phyloP scores from a whole-genome alignment of 2,113 vertebrate species.

The Calidris pygmaea region DNA sequence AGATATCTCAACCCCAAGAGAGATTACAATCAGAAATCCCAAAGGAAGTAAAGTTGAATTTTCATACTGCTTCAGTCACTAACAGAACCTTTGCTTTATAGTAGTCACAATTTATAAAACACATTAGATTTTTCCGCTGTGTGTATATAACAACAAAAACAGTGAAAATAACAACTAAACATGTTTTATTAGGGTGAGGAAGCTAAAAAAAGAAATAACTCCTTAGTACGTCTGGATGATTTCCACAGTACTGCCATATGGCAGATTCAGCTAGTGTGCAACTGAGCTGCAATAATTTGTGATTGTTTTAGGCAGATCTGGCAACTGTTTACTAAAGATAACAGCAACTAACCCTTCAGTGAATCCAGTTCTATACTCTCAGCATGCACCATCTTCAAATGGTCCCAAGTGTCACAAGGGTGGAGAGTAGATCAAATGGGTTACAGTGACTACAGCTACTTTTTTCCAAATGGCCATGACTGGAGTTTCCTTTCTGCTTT shows the following conservation, averaged over 20 bases:
- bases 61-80: background rate
- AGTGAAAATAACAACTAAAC: background rate
- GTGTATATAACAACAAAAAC: background rate
- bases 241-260: conserved; percentile 2
- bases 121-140: background rate
- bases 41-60: background rate
- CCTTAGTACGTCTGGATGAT: background rate
- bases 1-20: background rate
- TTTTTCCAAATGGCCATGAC: background rate
- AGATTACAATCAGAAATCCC: background rate
- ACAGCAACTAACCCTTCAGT: background rate
- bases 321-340: conserved; percentile 14
- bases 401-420: background rate
- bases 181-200: background rate
- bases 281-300: conserved; percentile 7
- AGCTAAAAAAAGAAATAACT: background rate
- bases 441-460: background rate
- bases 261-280: background rate
- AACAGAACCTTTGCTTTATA: background rate
- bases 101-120: background rate
- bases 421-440: background rate
- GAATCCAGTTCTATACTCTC: background rate
- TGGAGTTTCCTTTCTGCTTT: background rate
- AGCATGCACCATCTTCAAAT: background rate
- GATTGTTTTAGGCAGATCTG: background rate